Conservation (phyloP, 2,113 vertebrate species). For the Burhinus bistriatus region DNA sequence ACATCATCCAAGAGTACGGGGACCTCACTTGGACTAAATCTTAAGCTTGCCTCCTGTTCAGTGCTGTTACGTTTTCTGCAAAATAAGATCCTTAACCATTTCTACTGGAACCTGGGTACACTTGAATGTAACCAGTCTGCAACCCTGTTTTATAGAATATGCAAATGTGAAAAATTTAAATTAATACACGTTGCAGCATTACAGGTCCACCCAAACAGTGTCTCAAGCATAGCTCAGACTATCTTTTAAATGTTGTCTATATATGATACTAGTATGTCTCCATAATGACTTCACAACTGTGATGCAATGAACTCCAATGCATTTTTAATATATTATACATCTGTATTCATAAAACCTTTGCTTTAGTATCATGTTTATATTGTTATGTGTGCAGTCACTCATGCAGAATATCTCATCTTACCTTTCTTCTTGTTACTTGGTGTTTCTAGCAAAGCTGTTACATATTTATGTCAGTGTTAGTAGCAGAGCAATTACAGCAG, state of each 20-base stretch:
- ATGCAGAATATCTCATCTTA: neutral
- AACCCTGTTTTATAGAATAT: neutral
- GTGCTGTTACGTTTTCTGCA: conserved; percentile 28
- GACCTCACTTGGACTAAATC: conserved; percentile 55
- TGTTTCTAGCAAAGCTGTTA: neutral
- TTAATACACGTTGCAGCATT: neutral
- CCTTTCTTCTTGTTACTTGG: neutral
- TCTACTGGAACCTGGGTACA: neutral
- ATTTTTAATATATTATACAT: neutral
- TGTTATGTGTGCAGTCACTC: neutral
- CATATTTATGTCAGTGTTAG: neutral
- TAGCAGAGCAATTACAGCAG: neutral
- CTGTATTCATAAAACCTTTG: neutral
- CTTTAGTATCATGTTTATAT: neutral
- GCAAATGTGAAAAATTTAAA: neutral
- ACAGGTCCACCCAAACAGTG: neutral
- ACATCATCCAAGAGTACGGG: conserved; percentile 42
- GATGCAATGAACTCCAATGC: neutral
- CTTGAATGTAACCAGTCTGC: neutral
- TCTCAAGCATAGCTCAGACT: neutral
- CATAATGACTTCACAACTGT: neutral
- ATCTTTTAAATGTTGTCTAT: neutral
- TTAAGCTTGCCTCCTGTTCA: conserved; percentile 69
- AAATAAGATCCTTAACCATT: neutral
- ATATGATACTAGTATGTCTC: neutral